Evolutionary conservation across 1,140 invertebrate genomes (phyloP).

Genomic region (Ceratina japonica): DNA sequence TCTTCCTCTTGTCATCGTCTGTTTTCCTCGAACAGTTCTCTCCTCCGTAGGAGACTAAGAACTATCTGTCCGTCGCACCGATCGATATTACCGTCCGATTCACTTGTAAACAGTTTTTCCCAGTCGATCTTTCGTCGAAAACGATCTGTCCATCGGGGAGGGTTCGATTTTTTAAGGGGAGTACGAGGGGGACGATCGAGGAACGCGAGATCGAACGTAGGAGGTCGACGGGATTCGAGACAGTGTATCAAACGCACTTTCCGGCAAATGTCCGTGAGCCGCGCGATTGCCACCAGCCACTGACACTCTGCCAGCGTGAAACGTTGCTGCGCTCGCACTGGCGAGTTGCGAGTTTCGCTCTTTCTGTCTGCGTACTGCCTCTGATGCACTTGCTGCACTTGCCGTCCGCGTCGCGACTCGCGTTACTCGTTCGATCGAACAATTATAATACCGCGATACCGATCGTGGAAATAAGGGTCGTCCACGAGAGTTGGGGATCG

Average conservation of each 20-base stretch:
- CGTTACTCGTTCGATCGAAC: conserved; percentile 42
- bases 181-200: not conserved
- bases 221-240: not conserved
- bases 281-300: conserved; percentile 31
- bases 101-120: too few species aligned
- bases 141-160: too few species aligned
- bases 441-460: conserved; percentile 41
- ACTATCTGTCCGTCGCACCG: too few species aligned
- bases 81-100: too few species aligned
- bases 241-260: conserved; percentile 16
- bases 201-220: not conserved
- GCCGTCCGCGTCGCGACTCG: conserved; percentile 3
- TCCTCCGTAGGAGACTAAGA: too few species aligned
- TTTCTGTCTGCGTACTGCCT: not conserved
- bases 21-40: too few species aligned
- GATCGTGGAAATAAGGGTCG: not conserved
- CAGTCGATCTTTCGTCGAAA: too few species aligned
- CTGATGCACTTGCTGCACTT: conserved; percentile 34
- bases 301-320: conserved; percentile 18
- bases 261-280: conserved; percentile 7
- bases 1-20: not conserved
- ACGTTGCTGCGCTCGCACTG: conserved; percentile 43
- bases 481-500: too few species aligned
- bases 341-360: not conserved
- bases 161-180: not conserved